Evolutionary conservation across 2,888 invertebrate genomes (phyloP), one percentile per base, ranked within the genome.

Genomic region (Ectropis crepuscularia): DNA sequence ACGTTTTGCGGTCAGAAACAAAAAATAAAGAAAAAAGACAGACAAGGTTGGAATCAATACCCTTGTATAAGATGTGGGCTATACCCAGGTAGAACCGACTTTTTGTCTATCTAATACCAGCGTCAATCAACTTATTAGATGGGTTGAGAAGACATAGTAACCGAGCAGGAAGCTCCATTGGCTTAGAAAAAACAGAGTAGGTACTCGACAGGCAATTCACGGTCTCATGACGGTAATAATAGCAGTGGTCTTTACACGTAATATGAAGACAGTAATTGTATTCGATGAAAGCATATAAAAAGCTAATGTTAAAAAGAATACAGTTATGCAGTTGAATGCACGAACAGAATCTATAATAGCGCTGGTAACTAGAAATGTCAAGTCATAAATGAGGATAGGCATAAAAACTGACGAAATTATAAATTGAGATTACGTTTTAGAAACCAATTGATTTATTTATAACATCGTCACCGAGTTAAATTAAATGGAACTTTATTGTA

Each of bases 111-210:
- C 75, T 76, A 73, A 77, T 79, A 79, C 75, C 74, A 71, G 76
- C 80, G 80, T 82, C 80, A 81, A 80, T 81, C 80, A 78, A 76
- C 75, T 69, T 70, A 74, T 70, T 68, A 65, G 16, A 42, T 63
- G 68, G 53, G 43, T 63, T 53, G 59, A 46, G 54, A 59, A 59
- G 43, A 47, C 41, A 55, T 55, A 55, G 53, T 66, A 57, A 70
- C 70, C 69, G 75, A 82, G 77, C 79, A 87, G 86, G 87, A 85
- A 85, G 81, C 80, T 66, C 58, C 63, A 69, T 49, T 69, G 69
- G 63, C 39, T 75, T 68, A 74, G 77, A 79, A 75, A 80, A 77
- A 42, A 72, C 41, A 6, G 61, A 61, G 53, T 62, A 61, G 36
- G 10, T 46, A 69, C 60, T 65, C 63, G 53, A 65, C 61, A 59